phyloP scores from a whole-genome alignment of 2,113 vertebrate genomes.

The Pteropus alecto region DNA sequence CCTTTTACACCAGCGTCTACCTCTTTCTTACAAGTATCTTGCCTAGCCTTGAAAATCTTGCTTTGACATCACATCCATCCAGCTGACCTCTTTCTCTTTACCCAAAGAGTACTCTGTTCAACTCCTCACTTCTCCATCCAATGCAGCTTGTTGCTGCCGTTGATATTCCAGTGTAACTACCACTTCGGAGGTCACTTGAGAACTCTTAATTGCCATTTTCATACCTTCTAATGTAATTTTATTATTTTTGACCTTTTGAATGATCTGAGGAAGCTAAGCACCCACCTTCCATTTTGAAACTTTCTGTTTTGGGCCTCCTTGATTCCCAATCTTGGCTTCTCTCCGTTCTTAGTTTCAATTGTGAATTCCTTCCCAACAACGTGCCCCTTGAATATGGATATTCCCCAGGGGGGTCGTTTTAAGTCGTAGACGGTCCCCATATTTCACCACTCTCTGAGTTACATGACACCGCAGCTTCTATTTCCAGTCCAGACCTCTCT shows the following conservation, averaged over 20 bases:
- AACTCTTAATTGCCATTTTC: slow-evolving; percentile 26
- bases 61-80: neutral
- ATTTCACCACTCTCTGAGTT: neutral
- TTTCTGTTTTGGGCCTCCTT: neutral
- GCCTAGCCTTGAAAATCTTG: neutral
- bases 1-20: neutral
- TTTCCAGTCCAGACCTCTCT: neutral
- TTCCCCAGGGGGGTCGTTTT: neutral
- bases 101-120: neutral
- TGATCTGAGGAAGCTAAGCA: slow-evolving; percentile 34
- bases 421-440: neutral
- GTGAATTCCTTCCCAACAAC: neutral
- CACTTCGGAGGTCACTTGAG: slow-evolving; percentile 10
- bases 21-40: neutral
- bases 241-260: slow-evolving; percentile 44
- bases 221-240: neutral
- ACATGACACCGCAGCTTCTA: neutral
- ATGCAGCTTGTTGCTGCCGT: rapidly evolving
- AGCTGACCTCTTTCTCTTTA: neutral
- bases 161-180: neutral
- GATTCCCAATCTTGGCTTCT: neutral
- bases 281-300: neutral
- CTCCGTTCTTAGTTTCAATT: neutral
- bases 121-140: neutral
- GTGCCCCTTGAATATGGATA: neutral